Evolutionary conservation across 1,140 invertebrate species (phyloP), one percentile per base, ranked within the genome.

Genomic region (Drosophila obscura): DNA sequence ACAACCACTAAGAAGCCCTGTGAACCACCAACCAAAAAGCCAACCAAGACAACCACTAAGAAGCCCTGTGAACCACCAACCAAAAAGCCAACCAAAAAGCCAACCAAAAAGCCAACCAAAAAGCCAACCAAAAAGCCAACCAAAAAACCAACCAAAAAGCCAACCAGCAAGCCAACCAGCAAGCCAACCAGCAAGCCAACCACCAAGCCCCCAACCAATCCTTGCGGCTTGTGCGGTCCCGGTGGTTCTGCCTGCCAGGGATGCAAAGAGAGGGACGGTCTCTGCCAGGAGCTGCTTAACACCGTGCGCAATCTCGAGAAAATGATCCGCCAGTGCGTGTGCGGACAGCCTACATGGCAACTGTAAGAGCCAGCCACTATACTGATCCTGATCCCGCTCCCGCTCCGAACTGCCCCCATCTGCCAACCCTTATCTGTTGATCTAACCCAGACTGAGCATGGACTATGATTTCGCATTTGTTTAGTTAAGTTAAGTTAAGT

Each of bases 271-370:
- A n/a, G 8, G 9, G 46, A 60, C 1, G 0, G 8, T 4, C 46
- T 60, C 1, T 60, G 58, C 46, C 9, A 45, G 41, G 16, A 56
- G 9, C 60, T 63, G 1, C 4, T 56, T 9, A 15, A 13, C 5
- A 5, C 13, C 6, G 13, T 35, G 1, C 13, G 41, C 3, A 11
- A 3, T 0, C 6, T 60, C 9, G 46, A 39, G 5, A 19, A 13
- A 15, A 51, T n/a, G 43, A 26, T 60, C n/a, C 46, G 31, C 8
- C 46, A 60, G 22, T 60, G 58, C 31, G 58, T 60, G 15, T 60
- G 58, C 24, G 60, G 60, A 4, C 15, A 45, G 31, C n/a, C 43
- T 3, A 11, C 1, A 2, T 55, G 50, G 50, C 4, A 16, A 13
- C n/a, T 62, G 13, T 55, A 55, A n/a, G 26, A 49, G 35, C 5